Conservation (phyloP, 2,888 invertebrate genomes). For the Stenoptilia bipunctidactyla region DNA sequence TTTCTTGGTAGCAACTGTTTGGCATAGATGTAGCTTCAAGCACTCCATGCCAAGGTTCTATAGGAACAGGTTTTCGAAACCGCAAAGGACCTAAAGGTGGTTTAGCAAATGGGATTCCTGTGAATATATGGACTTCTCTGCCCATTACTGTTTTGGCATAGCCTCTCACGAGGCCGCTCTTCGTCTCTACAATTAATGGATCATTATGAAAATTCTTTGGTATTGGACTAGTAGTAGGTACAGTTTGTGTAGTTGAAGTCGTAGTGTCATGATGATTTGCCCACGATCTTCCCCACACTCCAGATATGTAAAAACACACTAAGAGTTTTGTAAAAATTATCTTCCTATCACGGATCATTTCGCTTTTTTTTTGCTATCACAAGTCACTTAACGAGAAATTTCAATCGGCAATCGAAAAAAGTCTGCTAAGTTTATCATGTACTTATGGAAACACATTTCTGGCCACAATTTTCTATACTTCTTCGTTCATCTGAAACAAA, state of each 20-base stretch:
- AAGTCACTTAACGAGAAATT: constrained; percentile 31
- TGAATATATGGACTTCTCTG: constrained; percentile 88
- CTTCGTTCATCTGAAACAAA: constrained; percentile 35
- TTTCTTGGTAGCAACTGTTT: constrained; percentile 90
- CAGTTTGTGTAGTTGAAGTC: constrained; percentile 60
- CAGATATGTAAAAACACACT: constrained; percentile 39
- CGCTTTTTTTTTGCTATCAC: constrained; percentile 17
- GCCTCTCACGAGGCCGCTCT: constrained; percentile 85
- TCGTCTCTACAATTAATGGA: constrained; percentile 86
- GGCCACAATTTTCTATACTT: constrained; percentile 18
- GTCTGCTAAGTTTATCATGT: constrained; percentile 51
- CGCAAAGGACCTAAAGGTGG: constrained; percentile 88
- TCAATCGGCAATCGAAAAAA: constrained; percentile 45
- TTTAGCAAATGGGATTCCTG: constrained; percentile 92
- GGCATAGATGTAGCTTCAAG: constrained; percentile 85
- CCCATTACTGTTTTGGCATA: constrained; percentile 85
- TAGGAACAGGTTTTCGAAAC: constrained; percentile 87
- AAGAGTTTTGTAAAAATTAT: constrained; percentile 56
- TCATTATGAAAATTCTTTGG: constrained; percentile 73
- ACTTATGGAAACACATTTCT: constrained; percentile 63
- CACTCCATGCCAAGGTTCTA: constrained; percentile 90
- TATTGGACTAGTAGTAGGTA: constrained; percentile 52
- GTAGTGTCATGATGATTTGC: constrained; percentile 66
- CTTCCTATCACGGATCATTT: constrained; percentile 50
- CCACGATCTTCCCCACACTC: constrained; percentile 54